Evolutionary conservation across 2,888 invertebrate genomes (phyloP), one percentile per base, ranked within the genome.

Genomic region (Hirtodrosophila histrioides): DNA sequence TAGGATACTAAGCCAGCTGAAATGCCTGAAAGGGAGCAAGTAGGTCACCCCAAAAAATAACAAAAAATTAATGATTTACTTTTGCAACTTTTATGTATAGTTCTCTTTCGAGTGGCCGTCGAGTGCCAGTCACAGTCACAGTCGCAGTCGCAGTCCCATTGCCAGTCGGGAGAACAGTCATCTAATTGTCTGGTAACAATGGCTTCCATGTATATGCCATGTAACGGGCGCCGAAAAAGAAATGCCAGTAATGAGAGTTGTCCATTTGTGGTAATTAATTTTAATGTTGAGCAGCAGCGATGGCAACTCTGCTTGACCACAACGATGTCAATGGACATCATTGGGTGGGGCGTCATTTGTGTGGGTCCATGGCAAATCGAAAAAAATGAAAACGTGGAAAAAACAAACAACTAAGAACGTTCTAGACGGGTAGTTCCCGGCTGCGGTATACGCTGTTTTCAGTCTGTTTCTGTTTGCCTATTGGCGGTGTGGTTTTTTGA

Each of bases 181-280:
- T 69, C 69, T 63, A 64, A 64, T 51, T 51, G 75, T 33, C 45
- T 23, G 58, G 41, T 29, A 56, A 64, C 58, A 69, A 72, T 24
- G 3, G 29, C 3, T 37, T 62, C 51, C 29, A 37, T 41, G 9
- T 50, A 35, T 49, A 39, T 46, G 36, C 10, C 17, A 29, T 58
- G 55, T 50, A 50, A 39, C 17, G 39, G 36, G 24, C 29, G 71
- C 39, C 48, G 43, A 60, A 51, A 81, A 71, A 61, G 68, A 72
- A 73, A 63, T 36, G 61, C 41, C 51, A 61, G 67, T 87, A 83
- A 85, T 78, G 74, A 86, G 83, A 76, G 69, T 72, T 86, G 78
- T 79, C 83, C 85, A 83, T 86, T 85, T 86, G 83, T 75, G 78
- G 85, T 85, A 85, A 88, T 85, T 85, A 83, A 85, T 85, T 88